Percentiles rank a stretch among this genome's conserved stretches.
phyloP scores from a whole-genome alignment of 2,888 invertebrate species.

The Catocala nupta region DNA sequence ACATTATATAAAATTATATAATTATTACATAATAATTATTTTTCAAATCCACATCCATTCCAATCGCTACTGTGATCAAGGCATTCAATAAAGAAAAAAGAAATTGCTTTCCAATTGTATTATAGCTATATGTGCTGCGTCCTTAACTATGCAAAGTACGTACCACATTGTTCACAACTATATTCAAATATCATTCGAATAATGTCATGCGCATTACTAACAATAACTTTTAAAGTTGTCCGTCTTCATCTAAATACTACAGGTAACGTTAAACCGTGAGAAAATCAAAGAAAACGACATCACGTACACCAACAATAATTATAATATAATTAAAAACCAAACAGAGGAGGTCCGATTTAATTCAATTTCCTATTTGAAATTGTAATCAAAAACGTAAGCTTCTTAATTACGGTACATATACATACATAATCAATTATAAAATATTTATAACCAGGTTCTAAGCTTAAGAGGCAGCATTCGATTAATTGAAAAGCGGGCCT shows the following conservation, averaged over 20 bases:
- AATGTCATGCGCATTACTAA: not conserved
- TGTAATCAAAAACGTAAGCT: constrained; percentile 37
- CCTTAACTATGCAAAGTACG: too few species aligned
- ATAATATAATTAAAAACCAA: constrained; percentile 45
- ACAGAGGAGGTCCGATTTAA: constrained; percentile 34
- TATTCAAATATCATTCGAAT: too few species aligned
- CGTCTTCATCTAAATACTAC: constrained; percentile 1
- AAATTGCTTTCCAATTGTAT: too few species aligned
- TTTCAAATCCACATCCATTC: too few species aligned
- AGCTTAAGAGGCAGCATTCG: constrained; percentile 35
- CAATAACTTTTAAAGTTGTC: not conserved
- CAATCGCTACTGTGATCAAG: too few species aligned
- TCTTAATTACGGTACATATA: constrained; percentile 40
- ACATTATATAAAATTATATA: too few species aligned
- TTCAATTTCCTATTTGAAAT: constrained; percentile 48
- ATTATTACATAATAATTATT: too few species aligned
- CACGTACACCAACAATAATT: constrained; percentile 31
- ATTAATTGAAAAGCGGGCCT: constrained; percentile 54
- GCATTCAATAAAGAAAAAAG: too few species aligned
- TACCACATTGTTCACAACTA: too few species aligned
- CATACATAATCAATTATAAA: constrained; percentile 46
- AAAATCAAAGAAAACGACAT: constrained; percentile 32
- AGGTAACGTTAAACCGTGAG: constrained; percentile 30
- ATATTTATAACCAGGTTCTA: constrained; percentile 38
- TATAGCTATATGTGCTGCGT: too few species aligned